Base-by-base conservation (phyloP, 2,797 vertebrate species). In the Limnodromus scolopaceus region DNA sequence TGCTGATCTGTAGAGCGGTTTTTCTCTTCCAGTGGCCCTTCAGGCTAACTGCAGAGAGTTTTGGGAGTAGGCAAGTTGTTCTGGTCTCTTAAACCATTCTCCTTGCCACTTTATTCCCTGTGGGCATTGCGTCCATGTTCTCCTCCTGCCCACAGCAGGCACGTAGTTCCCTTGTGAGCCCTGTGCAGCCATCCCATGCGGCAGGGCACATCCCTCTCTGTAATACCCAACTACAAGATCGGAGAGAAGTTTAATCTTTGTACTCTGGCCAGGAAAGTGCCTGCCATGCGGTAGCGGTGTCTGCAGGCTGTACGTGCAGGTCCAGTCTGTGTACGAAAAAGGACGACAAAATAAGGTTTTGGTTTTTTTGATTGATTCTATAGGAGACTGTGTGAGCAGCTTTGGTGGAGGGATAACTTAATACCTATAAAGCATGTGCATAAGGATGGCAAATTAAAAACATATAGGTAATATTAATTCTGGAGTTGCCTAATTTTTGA, bases 91-190 rank as follows among this genome's bases (percentile, higher is more conserved):
- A 41, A 4, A 60, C 2, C 28, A 32, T 74, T 51, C 22, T 84
- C 23, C 2, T 28, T 74, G 16, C 2, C 11, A 2, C 28, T 46
- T 70, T 38, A 15, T 88, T 51, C 58, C 30, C 27, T 43, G 7
- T 34, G 51, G 39, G 14, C 22, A 9, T 16, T 27, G 9, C 12
- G 10, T 6, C 0, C 2, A 3, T 15, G 45, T 30, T 12, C 22
- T 58, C 17, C 18, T 82, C 24, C 23, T 74, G 54, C 43, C 27
- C 27, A 11, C 36, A n/a, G 48, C 57, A 51, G 41, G 18, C 9
- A n/a, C 3, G 1, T 11, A 3, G 10, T 54, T 54, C 24, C n/a
- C 14, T 6, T 10, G 25, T 16, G 58, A 80, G 14, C 1, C 18
- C 34, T 11, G 27, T 6, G 27, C 23, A 23, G 23, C 10, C n/a